A percentile compares a stretch with the other conserved stretches of the same genome.
Evolutionary conservation across 53 echinoderm and acorn worm species (phyloP).

Genomic region (Actinopyga echinites): DNA sequence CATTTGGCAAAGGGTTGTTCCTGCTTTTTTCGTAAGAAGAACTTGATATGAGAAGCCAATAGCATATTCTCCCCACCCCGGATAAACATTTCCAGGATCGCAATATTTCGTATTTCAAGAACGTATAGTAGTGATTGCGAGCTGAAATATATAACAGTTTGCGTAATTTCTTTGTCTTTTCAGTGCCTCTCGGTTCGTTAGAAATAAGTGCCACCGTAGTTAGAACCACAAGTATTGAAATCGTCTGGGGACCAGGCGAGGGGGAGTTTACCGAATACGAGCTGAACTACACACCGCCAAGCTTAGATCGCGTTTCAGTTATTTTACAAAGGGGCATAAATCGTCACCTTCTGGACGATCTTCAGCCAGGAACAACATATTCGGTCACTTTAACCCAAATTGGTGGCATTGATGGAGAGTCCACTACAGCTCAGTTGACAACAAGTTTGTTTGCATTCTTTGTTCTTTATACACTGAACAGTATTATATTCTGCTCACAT

Average conservation of each 20-base stretch:
- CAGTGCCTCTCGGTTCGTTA: background rate
- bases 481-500: no score
- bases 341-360: background rate
- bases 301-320: background rate
- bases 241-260: slow-evolving; percentile 60
- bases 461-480: no score
- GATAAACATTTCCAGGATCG: no score
- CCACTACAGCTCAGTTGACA: background rate
- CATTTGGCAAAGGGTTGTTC: no score
- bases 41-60: no score
- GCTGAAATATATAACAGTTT: no score
- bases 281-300: background rate
- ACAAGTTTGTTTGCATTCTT: slow-evolving; percentile 1
- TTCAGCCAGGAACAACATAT: slow-evolving; percentile 6
- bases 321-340: background rate
- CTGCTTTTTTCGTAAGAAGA: no score
- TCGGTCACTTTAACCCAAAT: background rate
- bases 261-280: background rate
- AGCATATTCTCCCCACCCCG: no score
- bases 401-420: background rate
- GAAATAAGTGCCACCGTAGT: slow-evolving; percentile 39
- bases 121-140: no score
- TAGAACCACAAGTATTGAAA: slow-evolving; percentile 46
- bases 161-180: background rate
- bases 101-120: no score